Percentiles rank a stretch among this genome's conserved stretches.
These are phyloP conservation scores for Acronicta aceris DNA, from an alignment of 2,888 invertebrate genomes.

Conservation along the genomic window DNA sequence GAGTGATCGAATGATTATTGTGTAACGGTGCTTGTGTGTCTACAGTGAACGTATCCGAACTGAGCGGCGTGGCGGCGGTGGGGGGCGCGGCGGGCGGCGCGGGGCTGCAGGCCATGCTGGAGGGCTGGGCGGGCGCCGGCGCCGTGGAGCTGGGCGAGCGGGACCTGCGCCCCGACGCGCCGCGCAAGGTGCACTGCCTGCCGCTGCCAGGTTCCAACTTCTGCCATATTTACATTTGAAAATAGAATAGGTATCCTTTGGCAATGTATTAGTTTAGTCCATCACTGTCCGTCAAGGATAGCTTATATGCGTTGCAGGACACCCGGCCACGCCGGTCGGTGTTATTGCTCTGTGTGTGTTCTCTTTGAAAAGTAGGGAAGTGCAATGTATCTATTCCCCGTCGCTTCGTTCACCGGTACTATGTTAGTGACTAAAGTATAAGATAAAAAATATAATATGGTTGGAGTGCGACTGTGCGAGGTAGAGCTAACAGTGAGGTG, in stretches of 20 bases:
- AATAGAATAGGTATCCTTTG: not conserved
- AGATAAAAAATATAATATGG: too few species aligned
- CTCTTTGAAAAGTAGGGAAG: too few species aligned
- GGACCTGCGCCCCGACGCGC: constrained; percentile 61
- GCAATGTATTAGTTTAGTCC: too few species aligned
- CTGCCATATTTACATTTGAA: too few species aligned
- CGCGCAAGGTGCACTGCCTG: constrained; percentile 92
- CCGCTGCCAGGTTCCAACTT: constrained; percentile 92
- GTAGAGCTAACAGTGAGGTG: not conserved
- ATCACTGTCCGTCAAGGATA: too few species aligned
- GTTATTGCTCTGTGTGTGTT: too few species aligned
- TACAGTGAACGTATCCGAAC: constrained; percentile 76
- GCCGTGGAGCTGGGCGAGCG: constrained; percentile 54
- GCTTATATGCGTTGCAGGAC: too few species aligned
- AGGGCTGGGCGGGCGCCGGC: constrained; percentile 59
- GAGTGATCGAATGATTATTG: not conserved
- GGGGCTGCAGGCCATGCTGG: constrained; percentile 62
- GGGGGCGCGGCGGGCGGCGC: constrained; percentile 46
- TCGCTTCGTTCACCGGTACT: too few species aligned
- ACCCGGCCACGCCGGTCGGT: too few species aligned
- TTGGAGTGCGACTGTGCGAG: too few species aligned
- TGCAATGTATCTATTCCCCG: too few species aligned
- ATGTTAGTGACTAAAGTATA: too few species aligned
- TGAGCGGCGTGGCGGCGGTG: constrained; percentile 52
- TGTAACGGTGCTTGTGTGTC: not conserved